Evolutionary conservation across 2,888 invertebrate genomes (phyloP).

Genomic region (Euplagia quadripunctaria): DNA sequence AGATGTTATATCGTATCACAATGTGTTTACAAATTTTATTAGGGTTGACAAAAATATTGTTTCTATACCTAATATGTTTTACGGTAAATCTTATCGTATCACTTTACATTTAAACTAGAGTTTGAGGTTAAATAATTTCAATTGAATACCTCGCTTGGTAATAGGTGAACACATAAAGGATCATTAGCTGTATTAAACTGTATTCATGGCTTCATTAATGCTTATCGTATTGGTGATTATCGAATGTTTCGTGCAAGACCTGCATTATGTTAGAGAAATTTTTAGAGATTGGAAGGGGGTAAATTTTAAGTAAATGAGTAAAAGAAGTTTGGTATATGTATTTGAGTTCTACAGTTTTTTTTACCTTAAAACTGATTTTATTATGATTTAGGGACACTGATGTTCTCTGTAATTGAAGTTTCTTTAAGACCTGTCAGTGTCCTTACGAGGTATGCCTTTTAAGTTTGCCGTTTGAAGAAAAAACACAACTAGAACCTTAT

Average conservation of each 20-base stretch:
- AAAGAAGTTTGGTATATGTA: no score
- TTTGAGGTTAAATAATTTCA: background rate
- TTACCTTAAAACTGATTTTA: no score
- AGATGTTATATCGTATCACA: slow-evolving; percentile 22
- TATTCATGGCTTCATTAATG: background rate
- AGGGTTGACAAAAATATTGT: slow-evolving; percentile 12
- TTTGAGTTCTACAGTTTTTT: no score
- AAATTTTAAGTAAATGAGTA: no score
- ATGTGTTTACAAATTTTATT: slow-evolving; percentile 24
- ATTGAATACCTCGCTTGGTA: background rate
- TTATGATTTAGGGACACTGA: no score
- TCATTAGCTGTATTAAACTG: background rate
- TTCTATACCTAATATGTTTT: background rate
- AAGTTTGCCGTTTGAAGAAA: no score
- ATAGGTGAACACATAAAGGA: background rate
- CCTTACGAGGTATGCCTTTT: no score
- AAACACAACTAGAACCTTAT: no score
- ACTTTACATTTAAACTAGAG: slow-evolving; percentile 1
- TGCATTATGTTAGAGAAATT: no score
- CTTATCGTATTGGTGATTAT: background rate
- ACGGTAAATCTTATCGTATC: slow-evolving; percentile 7
- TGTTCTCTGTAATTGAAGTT: no score
- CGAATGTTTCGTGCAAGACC: background rate
- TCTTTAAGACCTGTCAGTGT: no score
- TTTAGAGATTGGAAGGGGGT: no score